phyloP scores from a whole-genome alignment of 2,797 vertebrate species.

The Dromococcyx pavoninus region DNA sequence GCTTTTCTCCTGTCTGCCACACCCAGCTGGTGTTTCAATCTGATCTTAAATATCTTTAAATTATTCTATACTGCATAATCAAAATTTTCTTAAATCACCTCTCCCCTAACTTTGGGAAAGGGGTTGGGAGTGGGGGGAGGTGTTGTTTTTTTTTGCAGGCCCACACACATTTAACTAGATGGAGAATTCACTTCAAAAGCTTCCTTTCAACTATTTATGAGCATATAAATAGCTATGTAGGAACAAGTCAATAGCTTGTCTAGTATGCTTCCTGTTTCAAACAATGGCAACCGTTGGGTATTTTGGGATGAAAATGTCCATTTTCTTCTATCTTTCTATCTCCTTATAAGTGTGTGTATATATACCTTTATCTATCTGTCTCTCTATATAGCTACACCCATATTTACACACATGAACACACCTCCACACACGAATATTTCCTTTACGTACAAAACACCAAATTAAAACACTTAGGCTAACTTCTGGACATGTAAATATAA shows the following conservation, averaged over 20 bases:
- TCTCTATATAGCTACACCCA: not conserved
- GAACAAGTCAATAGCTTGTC: slow-evolving; percentile 53
- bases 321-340: not conserved
- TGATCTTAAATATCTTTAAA: not conserved
- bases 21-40: not conserved
- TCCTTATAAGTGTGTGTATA: not conserved
- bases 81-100: not conserved
- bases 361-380: too few relatives aligned
- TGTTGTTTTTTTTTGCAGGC: not conserved
- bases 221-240: slow-evolving; percentile 40
- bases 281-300: slow-evolving; percentile 12
- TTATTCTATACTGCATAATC: not conserved
- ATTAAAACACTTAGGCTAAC: not conserved
- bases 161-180: slow-evolving; percentile 14
- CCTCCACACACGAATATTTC: not conserved
- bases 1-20: not conserved
- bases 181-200: slow-evolving; percentile 52
- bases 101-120: not conserved
- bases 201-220: slow-evolving; percentile 37
- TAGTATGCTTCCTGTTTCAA: slow-evolving; percentile 41
- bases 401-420: not conserved
- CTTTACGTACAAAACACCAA: not conserved
- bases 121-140: not conserved
- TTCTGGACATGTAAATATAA: not conserved
- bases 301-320: not conserved